Evolutionary conservation across 1,140 invertebrate genomes (phyloP).

Genomic region (Leptinotarsa undecemlineata): DNA sequence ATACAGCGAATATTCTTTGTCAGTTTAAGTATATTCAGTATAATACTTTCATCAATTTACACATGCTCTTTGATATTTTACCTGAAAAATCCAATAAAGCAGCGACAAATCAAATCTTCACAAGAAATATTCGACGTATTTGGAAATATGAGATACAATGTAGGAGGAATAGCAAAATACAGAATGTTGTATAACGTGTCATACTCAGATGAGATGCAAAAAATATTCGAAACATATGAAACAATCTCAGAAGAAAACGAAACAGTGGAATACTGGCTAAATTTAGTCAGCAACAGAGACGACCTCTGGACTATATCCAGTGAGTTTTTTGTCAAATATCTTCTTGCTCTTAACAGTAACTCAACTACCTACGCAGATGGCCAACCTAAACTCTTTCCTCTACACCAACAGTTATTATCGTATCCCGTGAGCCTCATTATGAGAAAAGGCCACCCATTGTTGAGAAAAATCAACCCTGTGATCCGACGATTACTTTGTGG

Average conservation of each 20-base stretch:
- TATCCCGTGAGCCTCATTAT: slow-evolving; percentile 12
- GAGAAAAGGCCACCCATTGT: slow-evolving; percentile 13
- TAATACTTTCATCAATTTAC: slow-evolving; percentile 19
- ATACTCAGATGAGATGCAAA: not conserved
- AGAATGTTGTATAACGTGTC: not conserved
- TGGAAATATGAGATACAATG: slow-evolving; percentile 2
- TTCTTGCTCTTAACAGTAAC: slow-evolving; percentile 10
- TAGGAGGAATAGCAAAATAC: not conserved
- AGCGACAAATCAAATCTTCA: not conserved
- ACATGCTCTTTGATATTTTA: slow-evolving; percentile 20
- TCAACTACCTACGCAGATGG: not conserved
- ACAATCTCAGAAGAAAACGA: slow-evolving; percentile 5
- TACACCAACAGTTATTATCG: not conserved
- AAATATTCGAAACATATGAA: slow-evolving; percentile 13
- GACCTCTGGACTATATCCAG: slow-evolving; percentile 6
- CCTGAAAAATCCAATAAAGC: slow-evolving; percentile 22
- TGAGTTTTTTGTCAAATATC: slow-evolving; percentile 13
- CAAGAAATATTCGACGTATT: slow-evolving; percentile 4
- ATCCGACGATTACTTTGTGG: not conserved
- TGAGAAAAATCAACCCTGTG: not conserved
- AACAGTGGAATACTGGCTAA: slow-evolving; percentile 11
- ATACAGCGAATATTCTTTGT: slow-evolving; percentile 13
- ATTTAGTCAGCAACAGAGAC: not conserved
- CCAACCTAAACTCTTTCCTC: slow-evolving; percentile 3
- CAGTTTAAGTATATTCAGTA: slow-evolving; percentile 13